Base-by-base conservation (phyloP, 2,888 invertebrate species). In the Parnassius smintheus region DNA sequence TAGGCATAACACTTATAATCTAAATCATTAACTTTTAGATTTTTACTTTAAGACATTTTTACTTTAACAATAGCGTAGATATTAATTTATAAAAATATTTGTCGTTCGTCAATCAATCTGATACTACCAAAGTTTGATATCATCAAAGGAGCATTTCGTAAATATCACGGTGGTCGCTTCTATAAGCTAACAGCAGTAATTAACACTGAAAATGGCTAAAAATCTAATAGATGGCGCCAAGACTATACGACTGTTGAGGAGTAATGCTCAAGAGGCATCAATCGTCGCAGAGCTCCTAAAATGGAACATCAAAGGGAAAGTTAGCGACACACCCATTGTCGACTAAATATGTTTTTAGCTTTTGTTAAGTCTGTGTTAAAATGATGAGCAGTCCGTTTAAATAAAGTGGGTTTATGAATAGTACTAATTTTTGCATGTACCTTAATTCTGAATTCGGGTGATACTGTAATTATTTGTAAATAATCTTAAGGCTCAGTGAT, bases 281-380 rank as follows among this genome's bases (percentile, higher is more conserved):
- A 44, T 62, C 62, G 54, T 55, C 58, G 45, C 62, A 50, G n/a
- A 62, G 55, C 50, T 58, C 57, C 53, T 58, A 49, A 58, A 54
- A 58, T 18, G 54, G 50, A 58, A 62, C 62, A 55, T 62, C 58
- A 62, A 62, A 62, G 58, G 18, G 13, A 50, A 8, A 49, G 49
- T 13, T 8, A 49, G 13, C 44, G 51, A n/a, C 60, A 25, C 59
- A 35, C 11, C 11, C 45, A 35, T 46, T 56, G 44, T 50, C 35
- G 56, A 22, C 13, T 18, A 41, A 13, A 13, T 49, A 8, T 13
- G n/a, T 49, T 49, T 49, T 49, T 49, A 49, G 9, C 4, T 49
- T 49, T 13, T 35, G 35, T 35, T 35, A 35, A 35, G 35, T 35
- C 7, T 35, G 7, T 35, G 4, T 35, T 35, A 4, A 35, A 35